Evolutionary conservation across 2,113 vertebrate genomes (phyloP), one percentile per base, ranked within the genome.

Genomic region (Mohoua ochrocephala): DNA sequence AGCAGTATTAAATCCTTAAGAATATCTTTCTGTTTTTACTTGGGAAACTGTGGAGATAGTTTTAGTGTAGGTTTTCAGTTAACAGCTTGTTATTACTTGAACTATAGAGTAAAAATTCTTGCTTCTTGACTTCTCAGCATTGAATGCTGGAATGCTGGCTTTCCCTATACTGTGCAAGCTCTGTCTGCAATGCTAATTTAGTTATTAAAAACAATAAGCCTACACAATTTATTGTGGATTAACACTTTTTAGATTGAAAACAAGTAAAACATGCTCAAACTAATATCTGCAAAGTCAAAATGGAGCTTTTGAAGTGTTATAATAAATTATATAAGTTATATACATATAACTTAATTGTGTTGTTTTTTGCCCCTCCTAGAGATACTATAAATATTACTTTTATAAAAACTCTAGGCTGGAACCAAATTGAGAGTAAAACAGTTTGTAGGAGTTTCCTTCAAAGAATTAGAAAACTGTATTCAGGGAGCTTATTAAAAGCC

Each of bases 81-180:
- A 94, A 41, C 83, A 13, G 49, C 41, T 94, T 91, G 60, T 96
- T 95, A 74, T 57, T 53, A 88, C 61, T 93, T 67, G 52, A 96
- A 92, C 61, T 79, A 27, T 69, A 67, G 50, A 71, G 28, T 61
- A 87, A 95, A 95, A 91, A 79, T 95, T 86, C 16, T 76, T 93
- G 11, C 20, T 83, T 74, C 20, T 89, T 92, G 85, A 91, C 70
- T 93, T 91, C 16, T 91, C 33, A 70, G 47, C 10, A 6, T 92
- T 95, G 94, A 91, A 71, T 96, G 31, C n/a, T 37, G 15, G 23
- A 60, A 27, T 60, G 15, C 70, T 9, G 3, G 16, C 73, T 95
- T 95, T 70, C 23, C 8, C 23, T 97, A 31, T 50, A 50, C 84
- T 92, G 17, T 76, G 33, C 22, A 71, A 76, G 26, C 39, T 87